Base-by-base conservation (phyloP, 1,140 invertebrate genomes). In the Drosophila auraria region DNA sequence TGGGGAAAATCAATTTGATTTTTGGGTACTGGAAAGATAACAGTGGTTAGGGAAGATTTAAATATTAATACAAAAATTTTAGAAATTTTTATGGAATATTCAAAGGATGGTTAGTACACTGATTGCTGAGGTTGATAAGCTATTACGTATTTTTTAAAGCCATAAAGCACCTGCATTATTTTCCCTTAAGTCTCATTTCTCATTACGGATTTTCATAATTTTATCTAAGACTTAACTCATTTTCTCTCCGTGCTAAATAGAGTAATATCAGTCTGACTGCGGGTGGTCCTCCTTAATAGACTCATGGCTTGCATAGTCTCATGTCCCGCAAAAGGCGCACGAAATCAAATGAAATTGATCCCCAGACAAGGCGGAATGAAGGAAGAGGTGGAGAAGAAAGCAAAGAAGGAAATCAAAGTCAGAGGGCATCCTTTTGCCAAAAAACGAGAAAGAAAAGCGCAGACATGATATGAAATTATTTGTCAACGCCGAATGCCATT, bases 381-480 rank as follows among this genome's bases (percentile, higher is more conserved):
- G 53, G 20, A 36, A 33, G 30, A 2, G 12, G 7, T 9, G 14
- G 23, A 5, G 25, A 9, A 3, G 11, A 0, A 9, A 17, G 7
- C 0, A 6, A 12, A 15, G 8, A n/a, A 25, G 62, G 36, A 84
- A 86, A 84, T 87, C 76, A 82, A 77, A 79, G 62, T 49, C 56
- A 23, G n/a, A 12, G 70, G 51, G 36, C 17, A 47, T 71, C 25
- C 65, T 51, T 25, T 59, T 64, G 77, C 56, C 78, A 56, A 53
- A 65, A 73, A 68, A 23, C n/a, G 3, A 62, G 53, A 58, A 54
- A 59, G 57, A 62, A 83, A 62, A 60, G 69, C 77, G 59, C 66
- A 80, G 75, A 91, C 87, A 91, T 90, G 87, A 87, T 90, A 90
- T 90, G 87, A 90, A 90, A 91, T 89, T 90, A 90, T 90, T 90